Percentiles rank a stretch among this genome's conserved stretches.
phyloP scores from a whole-genome alignment of 2,113 vertebrate genomes.

The Nanorana parkeri region DNA sequence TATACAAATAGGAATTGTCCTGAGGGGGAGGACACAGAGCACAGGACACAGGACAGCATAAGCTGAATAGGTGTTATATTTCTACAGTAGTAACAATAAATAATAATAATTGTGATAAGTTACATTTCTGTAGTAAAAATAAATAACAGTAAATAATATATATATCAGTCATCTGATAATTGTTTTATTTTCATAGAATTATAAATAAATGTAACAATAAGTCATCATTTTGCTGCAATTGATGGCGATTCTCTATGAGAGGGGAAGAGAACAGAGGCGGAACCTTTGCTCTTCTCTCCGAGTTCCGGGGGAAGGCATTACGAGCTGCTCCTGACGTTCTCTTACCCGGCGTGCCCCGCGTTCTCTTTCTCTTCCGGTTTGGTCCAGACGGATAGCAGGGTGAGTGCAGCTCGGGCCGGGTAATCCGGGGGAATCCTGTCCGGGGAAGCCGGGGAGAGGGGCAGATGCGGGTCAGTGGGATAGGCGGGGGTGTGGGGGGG shows the following conservation, averaged over 20 bases:
- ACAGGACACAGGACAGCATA: no score
- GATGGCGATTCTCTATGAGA: fast-evolving
- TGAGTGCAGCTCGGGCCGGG: background rate
- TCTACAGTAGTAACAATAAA: no score
- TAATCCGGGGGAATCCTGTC: constrained; percentile 30
- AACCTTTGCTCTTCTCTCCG: background rate
- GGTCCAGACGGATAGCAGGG: background rate
- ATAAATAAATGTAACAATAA: background rate
- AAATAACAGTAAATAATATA: no score
- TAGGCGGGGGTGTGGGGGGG: background rate
- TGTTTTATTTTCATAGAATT: no score
- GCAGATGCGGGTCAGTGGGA: background rate
- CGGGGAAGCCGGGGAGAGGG: no score
- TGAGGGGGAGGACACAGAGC: no score
- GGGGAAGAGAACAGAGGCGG: background rate
- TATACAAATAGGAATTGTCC: background rate
- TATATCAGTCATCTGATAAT: no score
- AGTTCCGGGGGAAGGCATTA: background rate
- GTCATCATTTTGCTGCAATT: background rate
- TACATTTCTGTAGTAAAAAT: no score
- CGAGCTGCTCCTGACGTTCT: background rate
- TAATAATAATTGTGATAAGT: no score
- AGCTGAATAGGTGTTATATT: no score
- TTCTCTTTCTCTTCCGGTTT: constrained; percentile 45
- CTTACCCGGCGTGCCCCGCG: constrained; percentile 36